phyloP scores from a whole-genome alignment of 53 echinoderm and acorn worm species.

The Temnopleurus reevesii region DNA sequence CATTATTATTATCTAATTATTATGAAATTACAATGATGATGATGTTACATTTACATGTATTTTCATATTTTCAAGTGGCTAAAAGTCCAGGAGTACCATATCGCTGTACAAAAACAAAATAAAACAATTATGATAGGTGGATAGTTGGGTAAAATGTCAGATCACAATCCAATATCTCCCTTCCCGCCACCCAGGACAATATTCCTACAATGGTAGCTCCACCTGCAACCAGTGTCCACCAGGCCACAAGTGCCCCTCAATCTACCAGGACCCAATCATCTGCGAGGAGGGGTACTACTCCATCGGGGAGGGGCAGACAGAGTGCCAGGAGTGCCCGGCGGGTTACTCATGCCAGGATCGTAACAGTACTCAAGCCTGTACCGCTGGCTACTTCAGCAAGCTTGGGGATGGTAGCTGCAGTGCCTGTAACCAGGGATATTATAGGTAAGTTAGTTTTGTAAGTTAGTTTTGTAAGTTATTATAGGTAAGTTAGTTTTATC shows the following conservation, averaged over 20 bases:
- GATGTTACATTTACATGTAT: too few species aligned
- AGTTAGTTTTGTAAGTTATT: too few species aligned
- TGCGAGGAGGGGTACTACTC: constrained; percentile 90
- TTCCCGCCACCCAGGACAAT: constrained; percentile 65
- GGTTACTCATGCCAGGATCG: constrained; percentile 83
- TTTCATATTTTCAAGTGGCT: too few species aligned
- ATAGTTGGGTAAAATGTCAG: too few species aligned
- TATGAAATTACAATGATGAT: not conserved
- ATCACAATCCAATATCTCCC: too few species aligned
- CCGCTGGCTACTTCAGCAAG: constrained; percentile 79
- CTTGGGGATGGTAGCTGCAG: constrained; percentile 79
- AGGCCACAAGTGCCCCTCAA: constrained; percentile 87
- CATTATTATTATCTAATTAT: not conserved
- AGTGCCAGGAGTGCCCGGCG: constrained; percentile 77
- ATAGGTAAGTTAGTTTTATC: too few species aligned
- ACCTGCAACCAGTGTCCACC: constrained; percentile 73
- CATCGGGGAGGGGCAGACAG: constrained; percentile 72
- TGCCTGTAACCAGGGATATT: constrained; percentile 75
- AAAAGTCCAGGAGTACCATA: too few species aligned
- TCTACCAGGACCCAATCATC: constrained; percentile 76
- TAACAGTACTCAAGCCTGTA: constrained; percentile 70
- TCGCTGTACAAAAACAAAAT: too few species aligned
- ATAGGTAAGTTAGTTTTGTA: constrained; percentile 92
- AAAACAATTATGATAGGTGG: too few species aligned
- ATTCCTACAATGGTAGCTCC: constrained; percentile 83